Conservation (phyloP, 2,888 invertebrate genomes). For the Masnerella sp. region DNA sequence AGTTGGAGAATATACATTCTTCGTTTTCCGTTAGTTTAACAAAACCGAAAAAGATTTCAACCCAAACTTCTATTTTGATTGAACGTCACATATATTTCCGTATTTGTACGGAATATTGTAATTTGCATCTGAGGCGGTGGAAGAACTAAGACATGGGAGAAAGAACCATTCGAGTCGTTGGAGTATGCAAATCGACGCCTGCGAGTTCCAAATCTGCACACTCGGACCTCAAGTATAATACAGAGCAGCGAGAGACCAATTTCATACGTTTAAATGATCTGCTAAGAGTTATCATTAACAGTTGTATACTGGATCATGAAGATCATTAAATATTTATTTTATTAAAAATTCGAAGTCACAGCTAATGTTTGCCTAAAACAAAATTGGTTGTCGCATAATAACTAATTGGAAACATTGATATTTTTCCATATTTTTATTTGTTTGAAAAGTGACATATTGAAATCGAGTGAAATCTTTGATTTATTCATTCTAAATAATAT, state of each 20-base stretch:
- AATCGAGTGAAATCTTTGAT: no score
- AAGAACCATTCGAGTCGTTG: slow-evolving; percentile 70
- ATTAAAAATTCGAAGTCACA: no score
- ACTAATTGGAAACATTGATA: background rate
- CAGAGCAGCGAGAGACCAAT: slow-evolving; percentile 16
- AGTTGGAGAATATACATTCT: no score
- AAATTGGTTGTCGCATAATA: no score
- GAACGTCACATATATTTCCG: slow-evolving; percentile 74
- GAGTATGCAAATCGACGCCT: slow-evolving; percentile 72
- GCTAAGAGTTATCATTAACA: slow-evolving; percentile 20
- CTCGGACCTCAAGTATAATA: slow-evolving; percentile 37
- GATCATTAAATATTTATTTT: background rate
- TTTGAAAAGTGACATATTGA: no score
- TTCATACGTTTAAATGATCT: slow-evolving; percentile 9
- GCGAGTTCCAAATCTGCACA: slow-evolving; percentile 68
- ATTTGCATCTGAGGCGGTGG: slow-evolving; percentile 75
- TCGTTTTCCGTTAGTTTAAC: slow-evolving; percentile 24
- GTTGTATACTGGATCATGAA: background rate
- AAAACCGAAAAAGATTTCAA: slow-evolving; percentile 6
- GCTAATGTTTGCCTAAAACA: no score
- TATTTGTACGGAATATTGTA: slow-evolving; percentile 76
- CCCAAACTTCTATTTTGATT: slow-evolving; percentile 70
- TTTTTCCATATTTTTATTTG: no score
- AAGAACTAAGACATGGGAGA: slow-evolving; percentile 71
- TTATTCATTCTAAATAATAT: no score